Conservation (phyloP, 2,797 vertebrate genomes). For the Valencia hispanica region DNA sequence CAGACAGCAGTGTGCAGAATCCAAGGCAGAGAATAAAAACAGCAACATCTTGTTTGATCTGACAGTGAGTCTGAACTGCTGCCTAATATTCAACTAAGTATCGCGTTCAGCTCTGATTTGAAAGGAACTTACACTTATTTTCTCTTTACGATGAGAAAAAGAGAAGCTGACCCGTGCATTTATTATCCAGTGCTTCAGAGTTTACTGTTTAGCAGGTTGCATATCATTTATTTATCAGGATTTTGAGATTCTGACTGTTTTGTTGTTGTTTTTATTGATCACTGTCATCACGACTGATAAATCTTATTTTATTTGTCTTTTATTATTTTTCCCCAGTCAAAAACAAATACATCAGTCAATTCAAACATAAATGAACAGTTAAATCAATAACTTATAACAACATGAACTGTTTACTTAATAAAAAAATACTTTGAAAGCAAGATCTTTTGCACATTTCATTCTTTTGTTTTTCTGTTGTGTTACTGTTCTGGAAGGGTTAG, state of each 20-base stretch:
- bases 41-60: background rate
- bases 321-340: background rate
- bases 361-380: background rate
- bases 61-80: background rate
- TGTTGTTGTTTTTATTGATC: background rate
- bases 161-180: background rate
- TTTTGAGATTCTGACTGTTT: background rate
- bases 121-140: background rate
- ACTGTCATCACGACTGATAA: background rate
- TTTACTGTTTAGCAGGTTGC: background rate
- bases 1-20: background rate
- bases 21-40: background rate
- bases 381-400: background rate
- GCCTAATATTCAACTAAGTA: background rate
- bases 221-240: background rate
- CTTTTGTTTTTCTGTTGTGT: background rate
- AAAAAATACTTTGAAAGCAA: too few relatives aligned
- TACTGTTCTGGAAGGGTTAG: background rate
- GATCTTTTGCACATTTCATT: background rate
- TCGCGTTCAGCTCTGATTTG: background rate
- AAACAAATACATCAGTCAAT: background rate
- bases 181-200: background rate
- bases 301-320: background rate
- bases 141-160: background rate
- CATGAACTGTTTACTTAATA: background rate